phyloP scores from a whole-genome alignment of 30 jellyfish, hydroid and myxozoan species.

The Cassiopea xamachana region DNA sequence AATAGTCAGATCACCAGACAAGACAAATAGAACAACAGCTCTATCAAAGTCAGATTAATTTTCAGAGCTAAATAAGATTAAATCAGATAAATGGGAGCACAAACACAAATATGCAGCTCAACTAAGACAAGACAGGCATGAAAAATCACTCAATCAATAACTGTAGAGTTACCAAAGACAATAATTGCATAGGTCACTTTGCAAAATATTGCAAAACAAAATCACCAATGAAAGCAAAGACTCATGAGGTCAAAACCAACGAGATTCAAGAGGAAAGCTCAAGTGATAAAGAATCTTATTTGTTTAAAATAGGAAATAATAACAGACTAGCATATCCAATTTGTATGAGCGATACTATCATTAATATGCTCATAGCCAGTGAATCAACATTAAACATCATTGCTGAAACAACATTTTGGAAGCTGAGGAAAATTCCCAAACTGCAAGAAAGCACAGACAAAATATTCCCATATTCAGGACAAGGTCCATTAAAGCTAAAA shows the following conservation, averaged over 20 bases:
- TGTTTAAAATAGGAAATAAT: background rate
- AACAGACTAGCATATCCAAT: background rate
- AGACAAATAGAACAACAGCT: too few relatives aligned
- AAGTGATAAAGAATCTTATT: background rate
- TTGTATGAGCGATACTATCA: background rate
- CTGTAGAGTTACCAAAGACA: background rate
- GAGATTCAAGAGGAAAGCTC: background rate
- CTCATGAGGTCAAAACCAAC: background rate
- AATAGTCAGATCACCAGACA: too few relatives aligned
- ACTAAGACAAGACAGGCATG: too few relatives aligned
- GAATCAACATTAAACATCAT: background rate
- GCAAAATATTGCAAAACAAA: background rate
- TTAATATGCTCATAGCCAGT: background rate
- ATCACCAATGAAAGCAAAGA: background rate
- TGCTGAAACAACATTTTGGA: background rate
- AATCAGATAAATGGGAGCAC: too few relatives aligned
- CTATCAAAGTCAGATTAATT: too few relatives aligned
- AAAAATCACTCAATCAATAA: background rate
- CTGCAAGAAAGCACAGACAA: background rate
- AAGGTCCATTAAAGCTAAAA: background rate
- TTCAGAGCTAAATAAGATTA: too few relatives aligned
- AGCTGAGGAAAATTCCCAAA: background rate
- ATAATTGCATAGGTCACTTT: background rate
- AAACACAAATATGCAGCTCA: too few relatives aligned
- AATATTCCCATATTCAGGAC: background rate